A percentile compares a stretch with the other conserved stretches of the same genome.
Conservation (phyloP, 2,113 vertebrate species). For the Rattus norvegicus region DNA sequence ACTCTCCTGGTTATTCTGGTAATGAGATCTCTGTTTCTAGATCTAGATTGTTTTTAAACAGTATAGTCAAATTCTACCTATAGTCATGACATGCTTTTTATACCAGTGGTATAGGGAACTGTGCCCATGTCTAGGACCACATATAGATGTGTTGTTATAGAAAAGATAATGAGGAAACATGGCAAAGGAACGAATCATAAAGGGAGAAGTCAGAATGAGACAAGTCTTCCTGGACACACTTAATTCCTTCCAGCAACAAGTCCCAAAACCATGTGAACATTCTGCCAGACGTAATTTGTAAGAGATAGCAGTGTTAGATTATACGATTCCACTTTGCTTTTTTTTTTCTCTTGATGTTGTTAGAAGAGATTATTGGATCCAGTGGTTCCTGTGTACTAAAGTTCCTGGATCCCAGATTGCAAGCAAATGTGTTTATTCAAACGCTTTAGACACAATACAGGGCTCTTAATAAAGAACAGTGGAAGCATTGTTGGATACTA, state of each 20-base stretch:
- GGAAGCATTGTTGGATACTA: not conserved
- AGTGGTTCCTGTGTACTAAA: not conserved
- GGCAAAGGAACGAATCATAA: not conserved
- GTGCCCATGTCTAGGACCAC: not conserved
- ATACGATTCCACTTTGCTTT: not conserved
- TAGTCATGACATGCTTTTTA: not conserved
- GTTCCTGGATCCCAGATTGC: not conserved
- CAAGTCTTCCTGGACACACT: not conserved
- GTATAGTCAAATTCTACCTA: not conserved
- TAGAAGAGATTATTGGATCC: not conserved
- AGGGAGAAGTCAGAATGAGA: not conserved
- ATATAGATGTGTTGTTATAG: not conserved
- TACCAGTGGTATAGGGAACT: not conserved
- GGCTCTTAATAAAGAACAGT: not conserved
- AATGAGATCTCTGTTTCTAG: not conserved
- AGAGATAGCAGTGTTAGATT: not conserved
- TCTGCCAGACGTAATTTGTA: not conserved
- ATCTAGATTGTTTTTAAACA: conserved; percentile 3
- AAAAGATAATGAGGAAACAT: not conserved
- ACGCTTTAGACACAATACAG: not conserved
- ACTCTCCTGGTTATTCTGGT: not conserved
- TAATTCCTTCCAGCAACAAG: conserved; percentile 1
- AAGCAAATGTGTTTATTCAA: not conserved
- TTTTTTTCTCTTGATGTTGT: not conserved
- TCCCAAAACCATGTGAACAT: not conserved